Evolutionary conservation across 2,888 invertebrate species (phyloP).

Genomic region (Onthophagus sagittarius): DNA sequence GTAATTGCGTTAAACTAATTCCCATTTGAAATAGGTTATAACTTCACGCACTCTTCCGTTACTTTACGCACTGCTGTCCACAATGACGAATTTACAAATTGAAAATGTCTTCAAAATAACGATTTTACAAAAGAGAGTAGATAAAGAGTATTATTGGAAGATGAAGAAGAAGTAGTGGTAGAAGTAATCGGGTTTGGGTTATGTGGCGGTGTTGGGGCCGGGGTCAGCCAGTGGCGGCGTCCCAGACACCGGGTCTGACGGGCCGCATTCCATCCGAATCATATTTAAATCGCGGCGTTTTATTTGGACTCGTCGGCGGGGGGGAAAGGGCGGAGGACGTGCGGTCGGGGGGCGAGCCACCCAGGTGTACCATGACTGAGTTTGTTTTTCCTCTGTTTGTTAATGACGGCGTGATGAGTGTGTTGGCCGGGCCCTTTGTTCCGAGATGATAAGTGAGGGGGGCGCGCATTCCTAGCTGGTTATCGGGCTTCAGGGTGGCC

Average conservation of each 20-base stretch:
- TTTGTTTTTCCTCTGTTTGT: constrained; percentile 50
- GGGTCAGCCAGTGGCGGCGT: constrained; percentile 34
- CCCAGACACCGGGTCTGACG: constrained; percentile 47
- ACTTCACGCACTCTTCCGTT: too few species aligned
- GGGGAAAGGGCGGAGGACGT: background rate
- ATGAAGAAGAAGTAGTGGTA: background rate
- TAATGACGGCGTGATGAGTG: constrained; percentile 50
- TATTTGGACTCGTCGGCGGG: constrained; percentile 29
- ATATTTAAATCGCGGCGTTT: constrained; percentile 40
- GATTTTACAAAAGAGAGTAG: too few species aligned
- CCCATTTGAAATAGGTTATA: too few species aligned
- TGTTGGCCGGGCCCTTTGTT: constrained; percentile 40
- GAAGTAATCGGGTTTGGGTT: constrained; percentile 1
- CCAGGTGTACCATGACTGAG: constrained; percentile 47
- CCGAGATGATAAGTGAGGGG: constrained; percentile 37
- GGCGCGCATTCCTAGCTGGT: constrained; percentile 41
- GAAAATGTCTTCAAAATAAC: too few species aligned
- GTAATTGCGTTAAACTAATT: too few species aligned
- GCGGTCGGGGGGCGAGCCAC: constrained; percentile 39
- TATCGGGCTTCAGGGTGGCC: constrained; percentile 46
- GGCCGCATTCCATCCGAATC: constrained; percentile 44
- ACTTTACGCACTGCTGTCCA: too few species aligned
- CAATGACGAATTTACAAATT: too few species aligned
- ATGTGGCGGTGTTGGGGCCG: constrained; percentile 36
- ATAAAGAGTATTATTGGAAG: background rate